A percentile compares a stretch with the other conserved stretches of the same genome.
Evolutionary conservation across 2,113 vertebrate genomes (phyloP).

Genomic region (Pardalotus punctatus): DNA sequence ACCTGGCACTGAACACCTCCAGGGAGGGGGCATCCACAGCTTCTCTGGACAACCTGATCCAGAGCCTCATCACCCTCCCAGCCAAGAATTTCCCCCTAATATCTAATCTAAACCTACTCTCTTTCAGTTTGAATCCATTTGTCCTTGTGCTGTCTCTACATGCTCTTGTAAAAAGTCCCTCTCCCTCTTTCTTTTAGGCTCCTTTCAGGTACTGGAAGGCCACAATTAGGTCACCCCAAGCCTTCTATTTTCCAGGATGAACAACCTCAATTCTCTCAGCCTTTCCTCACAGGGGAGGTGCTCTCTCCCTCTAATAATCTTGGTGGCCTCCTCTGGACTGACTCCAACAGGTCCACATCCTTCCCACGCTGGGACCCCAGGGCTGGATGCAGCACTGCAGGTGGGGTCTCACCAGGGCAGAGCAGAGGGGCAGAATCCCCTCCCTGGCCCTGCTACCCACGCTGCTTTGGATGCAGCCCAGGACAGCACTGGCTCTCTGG

Average conservation of each 20-base stretch:
- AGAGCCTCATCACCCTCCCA: background rate
- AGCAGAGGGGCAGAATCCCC: background rate
- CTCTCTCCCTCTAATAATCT: background rate
- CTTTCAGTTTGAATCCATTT: background rate
- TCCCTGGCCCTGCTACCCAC: rapidly evolving
- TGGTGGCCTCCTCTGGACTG: background rate
- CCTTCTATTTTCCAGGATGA: background rate
- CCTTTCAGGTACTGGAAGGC: background rate
- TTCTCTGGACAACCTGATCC: background rate
- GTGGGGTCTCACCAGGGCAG: background rate
- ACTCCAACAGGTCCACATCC: rapidly evolving
- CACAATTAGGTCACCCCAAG: background rate
- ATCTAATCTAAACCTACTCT: background rate
- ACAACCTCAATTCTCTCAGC: background rate
- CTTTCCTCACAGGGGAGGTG: background rate
- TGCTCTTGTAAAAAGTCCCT: background rate
- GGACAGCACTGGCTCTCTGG: rapidly evolving
- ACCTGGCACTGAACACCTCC: background rate
- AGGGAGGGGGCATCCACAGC: background rate
- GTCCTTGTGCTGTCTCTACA: background rate
- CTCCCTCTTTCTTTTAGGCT: background rate
- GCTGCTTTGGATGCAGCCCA: background rate
- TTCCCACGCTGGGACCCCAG: background rate
- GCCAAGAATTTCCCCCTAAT: background rate
- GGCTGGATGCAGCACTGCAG: background rate